Percentiles rank a stretch among this genome's conserved stretches.
phyloP scores from a whole-genome alignment of 2,113 vertebrate genomes.

The Bambusicola thoracicus region DNA sequence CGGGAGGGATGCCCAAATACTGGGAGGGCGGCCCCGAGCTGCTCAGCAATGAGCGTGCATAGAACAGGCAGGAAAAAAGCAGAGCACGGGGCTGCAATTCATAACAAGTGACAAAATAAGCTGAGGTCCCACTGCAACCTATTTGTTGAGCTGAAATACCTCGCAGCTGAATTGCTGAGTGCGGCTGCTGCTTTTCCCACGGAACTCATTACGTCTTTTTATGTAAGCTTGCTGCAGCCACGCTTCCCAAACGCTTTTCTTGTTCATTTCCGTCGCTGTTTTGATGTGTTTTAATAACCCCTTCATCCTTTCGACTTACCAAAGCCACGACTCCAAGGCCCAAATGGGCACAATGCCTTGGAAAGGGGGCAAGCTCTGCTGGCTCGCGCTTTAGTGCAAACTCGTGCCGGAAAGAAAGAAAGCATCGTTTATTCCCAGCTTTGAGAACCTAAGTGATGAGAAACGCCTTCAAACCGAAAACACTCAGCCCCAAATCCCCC shows the following conservation, averaged over 20 bases:
- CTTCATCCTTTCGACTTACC: not conserved
- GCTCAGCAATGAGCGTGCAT: not conserved
- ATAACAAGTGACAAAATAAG: not conserved
- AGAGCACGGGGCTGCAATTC: not conserved
- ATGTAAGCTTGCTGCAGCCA: slow-evolving; percentile 37
- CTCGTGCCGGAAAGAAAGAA: not conserved
- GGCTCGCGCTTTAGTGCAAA: not conserved
- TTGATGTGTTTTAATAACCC: not conserved
- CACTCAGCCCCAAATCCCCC: not conserved
- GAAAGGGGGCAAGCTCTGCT: not conserved
- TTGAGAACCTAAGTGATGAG: not conserved
- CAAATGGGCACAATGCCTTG: not conserved
- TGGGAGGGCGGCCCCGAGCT: not conserved
- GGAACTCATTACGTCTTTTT: slow-evolving; percentile 53
- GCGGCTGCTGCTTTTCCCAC: slow-evolving; percentile 35
- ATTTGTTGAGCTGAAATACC: slow-evolving; percentile 32
- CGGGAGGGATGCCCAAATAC: not conserved
- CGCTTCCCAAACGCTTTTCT: not conserved
- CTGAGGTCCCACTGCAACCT: slow-evolving; percentile 3
- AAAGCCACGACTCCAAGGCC: not conserved
- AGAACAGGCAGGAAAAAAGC: not conserved
- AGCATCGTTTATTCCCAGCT: not conserved
- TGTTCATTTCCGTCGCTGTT: not conserved
- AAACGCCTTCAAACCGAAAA: not conserved
- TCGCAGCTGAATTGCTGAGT: slow-evolving; percentile 46